These are phyloP conservation scores for Eupithecia pulchellata DNA, from an alignment of 2,888 invertebrate species.

Conservation along the genomic window DNA sequence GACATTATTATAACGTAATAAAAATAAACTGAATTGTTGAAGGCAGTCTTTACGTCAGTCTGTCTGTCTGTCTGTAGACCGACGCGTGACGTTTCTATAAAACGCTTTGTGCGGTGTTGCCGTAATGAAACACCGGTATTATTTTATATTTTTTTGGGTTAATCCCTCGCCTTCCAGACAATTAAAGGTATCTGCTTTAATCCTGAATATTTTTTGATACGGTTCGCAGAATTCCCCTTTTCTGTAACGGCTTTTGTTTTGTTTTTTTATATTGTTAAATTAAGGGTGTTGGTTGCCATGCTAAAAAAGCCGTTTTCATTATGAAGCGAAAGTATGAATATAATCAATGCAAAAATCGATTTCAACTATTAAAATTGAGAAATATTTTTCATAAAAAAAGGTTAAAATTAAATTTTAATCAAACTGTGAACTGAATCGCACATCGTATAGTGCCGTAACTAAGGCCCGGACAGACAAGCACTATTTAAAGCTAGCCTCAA, in stretches of 20 bases:
- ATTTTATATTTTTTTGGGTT: slow-evolving; percentile 50
- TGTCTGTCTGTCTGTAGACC: neutral
- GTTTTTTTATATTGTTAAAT: neutral
- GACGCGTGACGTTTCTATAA: slow-evolving; percentile 4
- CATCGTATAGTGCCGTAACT: too few relatives aligned
- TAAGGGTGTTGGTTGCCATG: neutral
- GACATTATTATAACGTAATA: neutral
- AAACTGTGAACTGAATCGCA: neutral
- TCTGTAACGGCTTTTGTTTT: neutral
- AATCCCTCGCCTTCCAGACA: slow-evolving; percentile 71
- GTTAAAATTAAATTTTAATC: neutral
- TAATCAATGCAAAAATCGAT: too few relatives aligned
- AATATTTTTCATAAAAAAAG: neutral
- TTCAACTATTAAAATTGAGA: neutral
- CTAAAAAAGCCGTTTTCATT: neutral
- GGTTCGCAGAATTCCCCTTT: slow-evolving; percentile 48
- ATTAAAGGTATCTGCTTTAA: slow-evolving; percentile 76
- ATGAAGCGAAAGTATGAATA: neutral
- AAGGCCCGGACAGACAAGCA: neutral
- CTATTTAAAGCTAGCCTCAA: neutral
- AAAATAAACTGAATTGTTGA: neutral
- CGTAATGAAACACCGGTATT: slow-evolving; percentile 18
- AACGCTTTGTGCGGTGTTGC: slow-evolving; percentile 13
- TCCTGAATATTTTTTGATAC: slow-evolving; percentile 60
- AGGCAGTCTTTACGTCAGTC: neutral